phyloP scores from a whole-genome alignment of 53 echinoderm and acorn worm species.

The Actinopyga echinites region DNA sequence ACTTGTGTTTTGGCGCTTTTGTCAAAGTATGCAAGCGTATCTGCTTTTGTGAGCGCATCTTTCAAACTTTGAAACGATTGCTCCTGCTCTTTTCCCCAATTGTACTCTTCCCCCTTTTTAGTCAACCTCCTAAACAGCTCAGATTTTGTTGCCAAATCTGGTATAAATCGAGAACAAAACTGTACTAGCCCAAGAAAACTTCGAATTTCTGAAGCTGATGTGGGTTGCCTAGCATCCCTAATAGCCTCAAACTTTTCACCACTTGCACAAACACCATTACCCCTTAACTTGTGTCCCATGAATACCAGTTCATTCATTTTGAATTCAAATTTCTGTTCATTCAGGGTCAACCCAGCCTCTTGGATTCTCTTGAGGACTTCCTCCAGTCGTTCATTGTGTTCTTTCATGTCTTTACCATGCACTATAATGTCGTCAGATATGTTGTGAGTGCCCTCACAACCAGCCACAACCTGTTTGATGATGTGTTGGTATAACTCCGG shows the following conservation, averaged over 20 bases:
- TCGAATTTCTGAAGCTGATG: conserved; percentile 53
- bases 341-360: conserved; percentile 46
- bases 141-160: conserved; percentile 49
- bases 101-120: conserved; percentile 37
- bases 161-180: conserved; percentile 56
- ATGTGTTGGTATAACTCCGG: conserved; percentile 54
- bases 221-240: conserved; percentile 47
- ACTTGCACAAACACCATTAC: conserved; percentile 55
- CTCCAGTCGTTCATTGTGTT: conserved; percentile 54
- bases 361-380: conserved; percentile 28
- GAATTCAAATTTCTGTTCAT: conserved; percentile 51
- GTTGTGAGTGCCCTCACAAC: conserved; percentile 45
- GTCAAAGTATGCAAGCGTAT: conserved; percentile 62
- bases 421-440: conserved; percentile 73
- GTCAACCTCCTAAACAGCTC: conserved; percentile 53
- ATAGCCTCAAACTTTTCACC: conserved; percentile 50
- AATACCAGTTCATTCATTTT: conserved; percentile 49
- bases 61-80: conserved; percentile 52
- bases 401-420: conserved; percentile 39
- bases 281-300: conserved; percentile 50
- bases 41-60: conserved; percentile 29
- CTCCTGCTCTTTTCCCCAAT: conserved; percentile 42
- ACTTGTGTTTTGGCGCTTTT: conserved; percentile 46
- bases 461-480: conserved; percentile 51
- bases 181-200: conserved; percentile 59